These are phyloP conservation scores for Apogon talboti DNA, from an alignment of 2,797 vertebrate species.

Conservation along the genomic window DNA sequence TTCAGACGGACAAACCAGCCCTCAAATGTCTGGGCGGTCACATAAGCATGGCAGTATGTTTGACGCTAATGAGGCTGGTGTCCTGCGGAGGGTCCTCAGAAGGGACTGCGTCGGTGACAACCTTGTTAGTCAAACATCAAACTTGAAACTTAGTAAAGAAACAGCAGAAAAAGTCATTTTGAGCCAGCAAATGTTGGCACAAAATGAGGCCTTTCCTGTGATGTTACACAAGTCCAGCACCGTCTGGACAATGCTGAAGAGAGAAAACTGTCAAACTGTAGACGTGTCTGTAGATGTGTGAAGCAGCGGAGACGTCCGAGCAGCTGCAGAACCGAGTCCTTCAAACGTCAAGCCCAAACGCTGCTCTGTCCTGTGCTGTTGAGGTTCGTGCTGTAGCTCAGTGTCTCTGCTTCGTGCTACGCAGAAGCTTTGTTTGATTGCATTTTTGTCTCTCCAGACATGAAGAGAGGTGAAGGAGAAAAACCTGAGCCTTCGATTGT, in stretches of 20 bases:
- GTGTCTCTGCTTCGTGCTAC: conserved; percentile 15
- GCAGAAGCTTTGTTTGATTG: conserved; percentile 38
- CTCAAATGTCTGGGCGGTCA: conserved; percentile 14
- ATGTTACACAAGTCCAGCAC: conserved; percentile 10
- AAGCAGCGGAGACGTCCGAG: conserved; percentile 30
- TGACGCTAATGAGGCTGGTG: conserved; percentile 54
- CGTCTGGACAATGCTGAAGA: conserved; percentile 26
- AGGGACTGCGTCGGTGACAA: conserved; percentile 27
- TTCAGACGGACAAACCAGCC: conserved; percentile 26
- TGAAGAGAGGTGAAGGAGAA: conserved; percentile 13
- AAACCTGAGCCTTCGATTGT: background rate
- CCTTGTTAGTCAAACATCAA: conserved; percentile 58
- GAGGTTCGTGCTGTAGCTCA: too few species aligned
- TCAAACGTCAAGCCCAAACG: conserved; percentile 7
- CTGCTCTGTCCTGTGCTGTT: conserved; percentile 21
- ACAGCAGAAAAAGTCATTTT: background rate
- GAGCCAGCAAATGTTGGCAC: too few species aligned
- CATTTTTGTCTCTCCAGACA: conserved; percentile 19
- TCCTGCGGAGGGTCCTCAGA: conserved; percentile 36
- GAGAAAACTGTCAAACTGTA: conserved; percentile 31
- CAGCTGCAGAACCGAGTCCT: conserved; percentile 3
- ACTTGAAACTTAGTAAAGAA: conserved; percentile 14
- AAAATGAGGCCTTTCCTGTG: conserved; percentile 10
- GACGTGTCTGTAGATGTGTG: conserved; percentile 15
- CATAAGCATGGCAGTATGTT: conserved; percentile 14